Evolutionary conservation across 2,888 invertebrate genomes (phyloP), one percentile per base, ranked within the genome.

Genomic region (Steinernema carpocapsae): DNA sequence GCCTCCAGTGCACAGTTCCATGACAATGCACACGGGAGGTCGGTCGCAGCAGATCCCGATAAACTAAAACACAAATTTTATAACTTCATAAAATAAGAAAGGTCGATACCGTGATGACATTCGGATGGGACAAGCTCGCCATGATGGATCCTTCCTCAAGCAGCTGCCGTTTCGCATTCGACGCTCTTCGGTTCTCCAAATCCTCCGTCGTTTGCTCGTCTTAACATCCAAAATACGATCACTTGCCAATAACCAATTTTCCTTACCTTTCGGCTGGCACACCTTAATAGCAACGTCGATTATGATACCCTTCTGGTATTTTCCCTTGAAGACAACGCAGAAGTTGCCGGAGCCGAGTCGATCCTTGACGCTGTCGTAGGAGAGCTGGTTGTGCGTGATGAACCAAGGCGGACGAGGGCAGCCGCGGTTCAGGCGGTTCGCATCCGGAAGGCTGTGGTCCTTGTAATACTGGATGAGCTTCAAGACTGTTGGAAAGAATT

Each of bases 1-100:
- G 7, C 81, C 82, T 1, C 82, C 82, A 0, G 79, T 76, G 70
- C 96, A 96, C 77, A 95, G 91, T 90, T 97, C 97, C 97, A 97
- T 97, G 43, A 97, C 95, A 86, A 97, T 96, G 95, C 97, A 96
- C 75, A 97, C 95, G 0, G 97, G 97, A 86, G 96, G 95, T 87
- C 95, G 94, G 89, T 96, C 95, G 78, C 96, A 95, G 84, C 95
- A 96, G 83, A 97, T 96, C 32, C 97, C 97, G 83, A 96, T 95
- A 48, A 97, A 91, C 87, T 94, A n/a, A n/a, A n/a, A n/a, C n/a
- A n/a, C n/a, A n/a, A 74, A 64, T 80, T 72, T 26, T 32, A 14
- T 43, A 43, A 7, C 7, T 43, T 12, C 43, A 43, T 43, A 43
- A 10, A 43, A 10, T 43, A 43, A 43, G 10, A 43, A 43, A 10